These are phyloP conservation scores for Eristalis arbustorum DNA, from an alignment of 2,888 invertebrate genomes.

Conservation along the genomic window DNA sequence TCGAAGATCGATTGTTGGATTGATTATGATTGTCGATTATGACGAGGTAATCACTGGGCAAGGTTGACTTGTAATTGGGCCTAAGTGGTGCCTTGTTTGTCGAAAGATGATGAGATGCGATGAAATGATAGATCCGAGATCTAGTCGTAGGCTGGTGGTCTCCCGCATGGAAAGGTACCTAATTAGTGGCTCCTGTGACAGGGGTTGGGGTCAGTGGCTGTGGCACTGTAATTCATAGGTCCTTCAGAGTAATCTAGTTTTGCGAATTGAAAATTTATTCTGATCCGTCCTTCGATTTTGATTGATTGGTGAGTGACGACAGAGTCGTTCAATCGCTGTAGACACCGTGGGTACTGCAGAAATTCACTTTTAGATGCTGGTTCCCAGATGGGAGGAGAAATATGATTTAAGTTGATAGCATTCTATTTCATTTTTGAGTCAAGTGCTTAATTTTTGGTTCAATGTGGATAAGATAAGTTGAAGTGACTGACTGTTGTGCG, in stretches of 20 bases:
- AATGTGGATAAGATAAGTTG: too few relatives aligned
- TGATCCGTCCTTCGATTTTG: neutral
- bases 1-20: neutral
- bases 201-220: neutral
- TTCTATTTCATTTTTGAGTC: too few relatives aligned
- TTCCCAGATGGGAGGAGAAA: too few relatives aligned
- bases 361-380: too few relatives aligned
- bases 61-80: neutral
- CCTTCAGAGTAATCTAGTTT: neutral
- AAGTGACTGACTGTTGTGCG: too few relatives aligned
- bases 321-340: neutral
- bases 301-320: neutral
- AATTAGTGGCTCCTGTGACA: neutral
- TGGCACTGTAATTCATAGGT: neutral
- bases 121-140: neutral
- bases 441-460: too few relatives aligned
- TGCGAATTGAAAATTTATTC: neutral
- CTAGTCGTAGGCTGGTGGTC: neutral
- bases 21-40: conserved; percentile 18
- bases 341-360: too few relatives aligned
- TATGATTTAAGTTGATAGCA: too few relatives aligned
- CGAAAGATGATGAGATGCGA: neutral
- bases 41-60: conserved; percentile 21
- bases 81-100: neutral
- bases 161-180: neutral